phyloP scores from a whole-genome alignment of 1,140 invertebrate species.

The Hylaeus anthracinus region DNA sequence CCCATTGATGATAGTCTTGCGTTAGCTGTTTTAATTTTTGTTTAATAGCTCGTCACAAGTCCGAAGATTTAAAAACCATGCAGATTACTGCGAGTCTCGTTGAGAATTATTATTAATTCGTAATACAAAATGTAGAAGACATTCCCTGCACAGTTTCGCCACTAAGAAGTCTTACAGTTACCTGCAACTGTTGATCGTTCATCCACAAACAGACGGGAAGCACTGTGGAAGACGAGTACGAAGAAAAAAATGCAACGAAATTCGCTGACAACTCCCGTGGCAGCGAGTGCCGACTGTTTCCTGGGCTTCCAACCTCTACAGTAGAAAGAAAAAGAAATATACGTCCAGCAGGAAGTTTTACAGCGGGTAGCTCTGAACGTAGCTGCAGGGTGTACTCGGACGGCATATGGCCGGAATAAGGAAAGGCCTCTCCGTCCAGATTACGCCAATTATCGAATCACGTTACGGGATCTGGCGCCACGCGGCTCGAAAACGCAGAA shows the following conservation, averaged over 20 bases:
- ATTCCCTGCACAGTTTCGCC: too few species aligned
- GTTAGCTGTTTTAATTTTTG: too few species aligned
- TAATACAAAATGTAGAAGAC: too few species aligned
- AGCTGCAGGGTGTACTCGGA: conserved; percentile 56
- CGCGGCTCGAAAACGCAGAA: conserved; percentile 21
- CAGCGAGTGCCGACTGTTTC: conserved; percentile 1
- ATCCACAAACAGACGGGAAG: background rate
- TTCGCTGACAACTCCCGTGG: background rate
- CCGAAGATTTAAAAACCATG: too few species aligned
- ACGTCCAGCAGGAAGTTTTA: conserved; percentile 69
- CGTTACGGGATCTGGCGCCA: conserved; percentile 63
- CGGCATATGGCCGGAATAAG: conserved; percentile 71
- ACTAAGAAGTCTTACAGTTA: too few species aligned
- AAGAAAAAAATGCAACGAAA: background rate
- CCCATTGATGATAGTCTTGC: too few species aligned
- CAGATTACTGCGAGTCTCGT: too few species aligned
- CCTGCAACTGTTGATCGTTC: background rate
- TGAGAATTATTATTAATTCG: too few species aligned
- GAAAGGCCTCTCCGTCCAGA: conserved; percentile 66
- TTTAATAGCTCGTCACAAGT: too few species aligned
- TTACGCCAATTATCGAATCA: conserved; percentile 77
- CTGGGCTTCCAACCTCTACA: conserved; percentile 19
- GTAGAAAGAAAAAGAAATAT: conserved; percentile 3
- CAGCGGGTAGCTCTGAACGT: conserved; percentile 61
- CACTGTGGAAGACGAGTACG: background rate